Base-by-base conservation (phyloP, 1,140 invertebrate genomes). In the Ceratitis capitata region DNA sequence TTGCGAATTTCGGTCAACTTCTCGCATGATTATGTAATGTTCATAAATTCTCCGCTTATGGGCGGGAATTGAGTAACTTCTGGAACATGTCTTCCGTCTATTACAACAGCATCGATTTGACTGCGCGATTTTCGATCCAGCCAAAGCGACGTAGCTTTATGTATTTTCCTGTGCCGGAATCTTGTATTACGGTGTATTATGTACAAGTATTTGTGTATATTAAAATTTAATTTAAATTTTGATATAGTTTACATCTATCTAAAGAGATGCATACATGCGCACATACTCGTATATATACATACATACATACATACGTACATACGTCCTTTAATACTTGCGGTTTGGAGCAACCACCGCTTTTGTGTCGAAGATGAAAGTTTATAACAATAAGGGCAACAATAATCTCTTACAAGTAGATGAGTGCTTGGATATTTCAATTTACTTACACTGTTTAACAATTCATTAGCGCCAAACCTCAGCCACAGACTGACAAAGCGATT, bases 361-460 rank as follows among this genome's bases (percentile, higher is more conserved):
- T 78, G 69, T 45, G 45, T 78, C 26, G 23, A 45, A 78, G 7
- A 45, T 78, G 69, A 42, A 45, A 45, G 69, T 78, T 45, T 42
- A 45, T 23, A 35, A 78, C 69, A 78, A 78, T 45, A 78, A 42
- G 35, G 39, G n/a, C 7, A 23, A 78, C 69, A 78, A 78, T 78
- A 45, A 78, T 1, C n/a, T 42, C 69, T 78, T 45, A n/a, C n/a
- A n/a, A n/a, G n/a, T n/a, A 45, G 42, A 78, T 78, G 69, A 42
- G 39, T 45, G n/a, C 45, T 23, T 26, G 23, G 16, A 42, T 78
- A 45, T 78, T 78, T 45, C 35, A 78, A 78, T 78, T 78, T 78
- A 42, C 69, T 42, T 78, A 78, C 69, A 78, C 69, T 78, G 69
- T 47, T 78, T 78, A 78, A 78, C 39, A 78, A 78, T 78, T 78